Evolutionary conservation across 2,888 invertebrate species (phyloP).

Genomic region (Heliconius charithonia): DNA sequence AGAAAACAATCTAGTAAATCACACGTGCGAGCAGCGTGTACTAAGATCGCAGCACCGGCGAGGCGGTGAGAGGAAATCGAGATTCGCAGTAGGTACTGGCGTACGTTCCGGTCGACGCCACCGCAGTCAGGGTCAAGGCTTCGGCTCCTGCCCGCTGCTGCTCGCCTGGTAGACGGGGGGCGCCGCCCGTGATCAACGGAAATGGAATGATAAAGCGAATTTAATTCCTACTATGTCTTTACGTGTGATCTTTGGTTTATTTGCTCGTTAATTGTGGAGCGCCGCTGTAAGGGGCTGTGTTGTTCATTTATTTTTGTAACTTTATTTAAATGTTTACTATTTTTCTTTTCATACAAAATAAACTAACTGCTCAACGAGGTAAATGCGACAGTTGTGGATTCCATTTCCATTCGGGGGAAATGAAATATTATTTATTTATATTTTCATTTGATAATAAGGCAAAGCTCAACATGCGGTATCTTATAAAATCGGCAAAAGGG

Average conservation of each 20-base stretch:
- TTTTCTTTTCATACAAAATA: not conserved
- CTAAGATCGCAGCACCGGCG: slow-evolving; percentile 72
- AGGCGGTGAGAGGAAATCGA: slow-evolving; percentile 70
- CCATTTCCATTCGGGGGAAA: no score
- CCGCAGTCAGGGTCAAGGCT: slow-evolving; percentile 83
- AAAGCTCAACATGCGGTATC: no score
- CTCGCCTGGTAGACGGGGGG: slow-evolving; percentile 70
- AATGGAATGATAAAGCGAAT: slow-evolving; percentile 74
- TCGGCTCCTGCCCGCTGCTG: slow-evolving; percentile 75
- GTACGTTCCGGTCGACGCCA: slow-evolving; percentile 83
- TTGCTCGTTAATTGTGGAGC: not conserved
- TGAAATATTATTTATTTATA: no score
- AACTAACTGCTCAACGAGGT: not conserved
- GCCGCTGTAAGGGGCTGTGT: not conserved
- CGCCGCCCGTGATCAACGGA: slow-evolving; percentile 63
- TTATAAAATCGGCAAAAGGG: no score
- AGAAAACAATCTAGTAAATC: slow-evolving; percentile 71
- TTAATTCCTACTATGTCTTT: slow-evolving; percentile 56
- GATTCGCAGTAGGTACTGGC: slow-evolving; percentile 72
- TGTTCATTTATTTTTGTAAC: not conserved
- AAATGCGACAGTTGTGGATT: no score
- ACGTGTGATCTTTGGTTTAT: slow-evolving; percentile 19
- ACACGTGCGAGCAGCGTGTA: slow-evolving; percentile 75
- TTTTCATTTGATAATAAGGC: no score
- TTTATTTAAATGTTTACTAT: not conserved